Base-by-base conservation (phyloP, 1,140 invertebrate species). In the Heterodera schachtii region DNA sequence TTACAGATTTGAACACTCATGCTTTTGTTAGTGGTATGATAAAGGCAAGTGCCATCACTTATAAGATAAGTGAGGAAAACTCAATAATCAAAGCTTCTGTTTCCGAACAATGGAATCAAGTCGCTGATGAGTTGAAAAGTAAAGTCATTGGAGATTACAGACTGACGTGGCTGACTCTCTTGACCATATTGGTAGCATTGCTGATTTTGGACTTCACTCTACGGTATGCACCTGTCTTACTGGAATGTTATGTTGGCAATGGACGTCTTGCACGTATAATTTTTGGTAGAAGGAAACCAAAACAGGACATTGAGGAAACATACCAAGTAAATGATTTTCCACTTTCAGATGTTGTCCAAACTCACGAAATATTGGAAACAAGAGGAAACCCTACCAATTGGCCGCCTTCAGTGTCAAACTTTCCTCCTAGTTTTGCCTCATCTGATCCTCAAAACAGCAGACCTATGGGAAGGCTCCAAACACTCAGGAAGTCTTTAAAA, bases 1-100 rank as follows among this genome's bases (percentile, higher is more conserved):
- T 75, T 21, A 75, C 41, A 21, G 73, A 75, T 11, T 13, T 75
- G 9, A 75, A 75, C 3, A 75, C 73, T 46, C 73, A 75, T 43
- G 41, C 73, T 1, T 75, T 75, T 75, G 60, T 75, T 41, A 75
- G 47, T 4, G 60, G 60, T 9, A 46, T 44, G 73, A 21, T 43
- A 0, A 75, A 46, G 13, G 73, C 41, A 44, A 75, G 73, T 60
- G 73, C 21, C 13, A 9, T 75, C 6, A 46, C 41, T 8, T 75
- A 75, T 13, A 6, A 43, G 3, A 31, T 75, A 0, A 41, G 13
- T 11, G n/a, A 75, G 60, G 60, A 75, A 13, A 21, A 75, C 43
- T 46, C 3, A 0, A 3, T 75, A 2, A 46, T 75, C 21, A 75
- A 21, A 9, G 60, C 21, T 47, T 46, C 73, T 0, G 7, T 75